Evolutionary conservation across 2,113 vertebrate genomes (phyloP).

Genomic region (Sus scrofa): T2T-Sscrofa CM000812.6:263624501-263625000

Average conservation of each 20-base stretch:
- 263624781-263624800: constrained; percentile 7
- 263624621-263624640: constrained; percentile 55
- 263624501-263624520: neutral
- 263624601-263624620: constrained; percentile 34
- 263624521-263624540: neutral
- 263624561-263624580: constrained; percentile 26
- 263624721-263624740: constrained; percentile 53
- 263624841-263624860: neutral
- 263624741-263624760: constrained; percentile 63
- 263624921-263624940: neutral
- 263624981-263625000: neutral
- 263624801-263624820: neutral
- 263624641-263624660: constrained; percentile 57
- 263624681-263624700: constrained; percentile 39
- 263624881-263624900: neutral
- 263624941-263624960: neutral
- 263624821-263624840: neutral
- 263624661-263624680: constrained; percentile 14
- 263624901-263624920: neutral
- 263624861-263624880: neutral
- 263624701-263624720: neutral
- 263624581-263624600: constrained; percentile 14
- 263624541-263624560: constrained; percentile 32
- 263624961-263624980: neutral
- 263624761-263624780: neutral